Evolutionary conservation across 1,140 invertebrate genomes (phyloP).

Genomic region (Platyscapa corneri): DNA sequence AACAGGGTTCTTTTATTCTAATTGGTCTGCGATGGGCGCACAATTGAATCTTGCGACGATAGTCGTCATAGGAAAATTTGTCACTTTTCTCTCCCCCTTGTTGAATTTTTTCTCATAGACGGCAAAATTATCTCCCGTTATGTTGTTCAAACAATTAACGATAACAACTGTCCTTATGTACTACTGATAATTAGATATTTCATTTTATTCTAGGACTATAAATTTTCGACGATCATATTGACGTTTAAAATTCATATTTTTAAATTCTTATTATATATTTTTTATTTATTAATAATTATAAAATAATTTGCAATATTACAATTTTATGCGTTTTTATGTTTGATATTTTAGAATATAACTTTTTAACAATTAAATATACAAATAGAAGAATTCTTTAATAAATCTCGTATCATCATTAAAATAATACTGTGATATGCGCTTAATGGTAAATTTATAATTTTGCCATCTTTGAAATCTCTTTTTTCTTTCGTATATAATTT

Average conservation of each 20-base stretch:
- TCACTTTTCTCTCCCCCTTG: background rate
- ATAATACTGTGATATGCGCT: background rate
- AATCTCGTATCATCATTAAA: background rate
- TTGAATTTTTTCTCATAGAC: background rate
- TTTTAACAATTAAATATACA: background rate
- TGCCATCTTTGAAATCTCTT: too few species aligned
- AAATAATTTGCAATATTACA: too few species aligned
- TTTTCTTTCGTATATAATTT: too few species aligned
- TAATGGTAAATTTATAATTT: too few species aligned
- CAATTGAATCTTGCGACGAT: background rate
- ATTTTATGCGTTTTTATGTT: too few species aligned
- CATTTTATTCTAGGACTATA: too few species aligned
- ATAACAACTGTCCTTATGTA: background rate
- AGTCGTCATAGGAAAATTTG: background rate
- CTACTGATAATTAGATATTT: background rate
- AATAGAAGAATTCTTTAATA: background rate
- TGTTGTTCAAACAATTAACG: background rate
- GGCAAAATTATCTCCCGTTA: background rate
- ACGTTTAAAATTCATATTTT: too few species aligned
- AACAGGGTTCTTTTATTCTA: background rate
- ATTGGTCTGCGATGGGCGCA: background rate
- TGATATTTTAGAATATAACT: too few species aligned
- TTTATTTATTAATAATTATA: too few species aligned
- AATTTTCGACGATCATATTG: too few species aligned
- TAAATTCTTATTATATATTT: too few species aligned